Evolutionary conservation across 92 coral and sea anemone species (phyloP).

Genomic region (Nematostella vectensis): DNA sequence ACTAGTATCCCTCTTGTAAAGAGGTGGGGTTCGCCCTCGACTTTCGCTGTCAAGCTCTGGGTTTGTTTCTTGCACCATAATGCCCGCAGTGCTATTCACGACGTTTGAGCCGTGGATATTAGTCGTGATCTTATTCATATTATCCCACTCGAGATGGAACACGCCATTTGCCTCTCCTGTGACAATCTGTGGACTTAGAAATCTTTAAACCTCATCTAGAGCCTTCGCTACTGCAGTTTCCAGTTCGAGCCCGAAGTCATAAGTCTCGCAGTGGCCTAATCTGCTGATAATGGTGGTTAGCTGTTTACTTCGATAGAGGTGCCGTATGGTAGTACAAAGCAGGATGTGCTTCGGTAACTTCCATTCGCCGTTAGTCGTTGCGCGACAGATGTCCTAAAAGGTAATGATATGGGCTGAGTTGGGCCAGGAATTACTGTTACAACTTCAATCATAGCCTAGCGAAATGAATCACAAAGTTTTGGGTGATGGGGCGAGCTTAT

Average conservation of each 20-base stretch:
- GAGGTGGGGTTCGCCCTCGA: not conserved
- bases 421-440: too few species aligned
- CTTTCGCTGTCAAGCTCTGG: conserved; percentile 19
- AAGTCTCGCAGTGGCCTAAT: conserved; percentile 46
- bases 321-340: conserved; percentile 37
- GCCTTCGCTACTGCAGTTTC: conserved; percentile 49
- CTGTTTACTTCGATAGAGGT: conserved; percentile 36
- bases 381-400: conserved; percentile 42
- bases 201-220: conserved; percentile 28
- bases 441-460: too few species aligned
- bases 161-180: conserved; percentile 37
- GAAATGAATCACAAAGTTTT: too few species aligned
- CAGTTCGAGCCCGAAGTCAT: conserved; percentile 39
- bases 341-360: conserved; percentile 44
- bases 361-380: conserved; percentile 37
- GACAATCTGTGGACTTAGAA: conserved; percentile 31
- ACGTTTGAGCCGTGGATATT: conserved; percentile 45
- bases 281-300: conserved; percentile 37
- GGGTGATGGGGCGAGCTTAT: too few species aligned
- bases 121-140: conserved; percentile 36
- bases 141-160: conserved; percentile 42
- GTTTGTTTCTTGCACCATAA: conserved; percentile 34
- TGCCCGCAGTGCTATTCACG: conserved; percentile 40
- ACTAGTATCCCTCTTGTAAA: not conserved
- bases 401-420: too few species aligned